Evolutionary conservation across 2,888 invertebrate species (phyloP), one percentile per base, ranked within the genome.

Genomic region (Euproctis similis): DNA sequence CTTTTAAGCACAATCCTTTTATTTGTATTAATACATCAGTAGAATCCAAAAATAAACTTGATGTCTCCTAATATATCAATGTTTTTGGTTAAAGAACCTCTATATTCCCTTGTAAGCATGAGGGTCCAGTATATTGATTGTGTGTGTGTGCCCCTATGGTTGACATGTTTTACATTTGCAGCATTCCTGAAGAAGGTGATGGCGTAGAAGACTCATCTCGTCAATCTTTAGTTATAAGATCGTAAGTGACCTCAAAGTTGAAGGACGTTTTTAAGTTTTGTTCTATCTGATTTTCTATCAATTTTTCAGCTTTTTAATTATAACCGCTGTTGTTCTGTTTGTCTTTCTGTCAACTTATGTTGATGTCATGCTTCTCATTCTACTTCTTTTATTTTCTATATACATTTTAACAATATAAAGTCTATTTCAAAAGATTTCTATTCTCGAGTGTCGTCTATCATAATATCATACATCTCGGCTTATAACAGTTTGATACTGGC

Each of bases 101-200:
- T n/a, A n/a, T n/a, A n/a, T n/a, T n/a, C 25, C 33, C 31, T 47
- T 37, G n/a, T 22, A 34, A 27, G 62, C 60, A 60, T 55, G 53
- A 59, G 47, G 52, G 46, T 48, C 22, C 33, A 23, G 29, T 34
- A 33, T 31, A 42, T 34, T 27, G 45, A 46, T 41, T 58, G 62
- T 61, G 75, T 71, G 80, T 61, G 75, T 71, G 80, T 75, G 64
- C 48, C 46, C 70, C 74, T 59, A 51, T 59, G 52, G 71, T 53
- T 78, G 59, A 81, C 65, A 51, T 39, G 36, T 71, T 76, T 53
- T 81, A 59, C 73, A 56, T 81, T 89, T 89, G 59, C 89, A 91
- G 91, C 90, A 84, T 91, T 91, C 89, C 89, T 91, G 87, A 91
- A 90, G 89, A 91, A 90, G 87, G 86, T 90, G 85, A 89, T 91